Evolutionary conservation across 1,140 invertebrate genomes (phyloP).

Genomic region (Brachionus rubens): DNA sequence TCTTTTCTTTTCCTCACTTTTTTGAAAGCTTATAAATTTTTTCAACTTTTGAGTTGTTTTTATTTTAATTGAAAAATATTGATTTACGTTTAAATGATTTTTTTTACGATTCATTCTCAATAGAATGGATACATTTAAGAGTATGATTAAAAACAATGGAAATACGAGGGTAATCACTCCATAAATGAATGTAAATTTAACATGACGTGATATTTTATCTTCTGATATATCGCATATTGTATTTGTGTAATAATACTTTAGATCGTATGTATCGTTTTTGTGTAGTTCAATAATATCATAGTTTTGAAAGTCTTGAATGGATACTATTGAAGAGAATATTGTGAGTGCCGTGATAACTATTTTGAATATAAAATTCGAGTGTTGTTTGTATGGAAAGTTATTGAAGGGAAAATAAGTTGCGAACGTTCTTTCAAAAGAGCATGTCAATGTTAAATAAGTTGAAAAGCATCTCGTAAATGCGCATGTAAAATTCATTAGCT

Average conservation of each 20-base stretch:
- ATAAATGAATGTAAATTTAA: slow-evolving; percentile 8
- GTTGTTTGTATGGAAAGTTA: background rate
- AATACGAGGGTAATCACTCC: background rate
- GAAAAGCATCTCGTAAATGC: background rate
- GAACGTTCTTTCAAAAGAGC: slow-evolving; percentile 13
- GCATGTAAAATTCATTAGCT: slow-evolving; percentile 22
- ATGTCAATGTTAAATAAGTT: slow-evolving; percentile 22
- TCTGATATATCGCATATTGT: background rate
- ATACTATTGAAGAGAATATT: background rate
- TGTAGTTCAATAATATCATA: background rate
- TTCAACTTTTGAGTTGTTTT: slow-evolving; percentile 1
- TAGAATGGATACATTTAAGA: background rate
- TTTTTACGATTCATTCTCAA: slow-evolving; percentile 23
- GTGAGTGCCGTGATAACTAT: background rate
- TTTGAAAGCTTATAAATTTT: background rate
- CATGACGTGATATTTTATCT: background rate
- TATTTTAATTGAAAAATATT: slow-evolving; percentile 30
- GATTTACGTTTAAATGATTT: slow-evolving; percentile 6
- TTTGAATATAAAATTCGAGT: slow-evolving; percentile 10
- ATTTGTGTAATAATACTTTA: background rate
- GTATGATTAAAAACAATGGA: background rate
- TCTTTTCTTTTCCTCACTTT: too few species aligned
- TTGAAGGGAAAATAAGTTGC: slow-evolving; percentile 29
- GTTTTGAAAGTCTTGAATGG: background rate
- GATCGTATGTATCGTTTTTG: background rate